phyloP scores from a whole-genome alignment of 1,140 invertebrate genomes.

The Dinoponera quadriceps region DNA sequence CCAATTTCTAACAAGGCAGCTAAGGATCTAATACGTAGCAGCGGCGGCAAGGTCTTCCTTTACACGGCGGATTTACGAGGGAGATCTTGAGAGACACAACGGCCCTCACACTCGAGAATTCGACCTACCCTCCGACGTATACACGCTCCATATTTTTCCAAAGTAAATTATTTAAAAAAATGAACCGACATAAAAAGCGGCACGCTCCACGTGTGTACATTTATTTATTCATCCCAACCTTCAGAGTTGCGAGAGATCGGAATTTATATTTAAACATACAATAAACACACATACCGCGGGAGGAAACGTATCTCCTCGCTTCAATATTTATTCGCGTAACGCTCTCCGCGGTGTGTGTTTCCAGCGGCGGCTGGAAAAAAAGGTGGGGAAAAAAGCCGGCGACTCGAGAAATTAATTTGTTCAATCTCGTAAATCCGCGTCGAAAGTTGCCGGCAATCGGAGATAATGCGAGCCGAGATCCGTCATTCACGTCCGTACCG shows the following conservation, averaged over 20 bases:
- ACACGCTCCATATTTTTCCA: not conserved
- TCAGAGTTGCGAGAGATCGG: too few relatives aligned
- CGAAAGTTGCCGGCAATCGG: conserved; percentile 14
- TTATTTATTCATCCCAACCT: too few relatives aligned
- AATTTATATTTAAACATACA: too few relatives aligned
- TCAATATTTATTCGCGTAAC: not conserved
- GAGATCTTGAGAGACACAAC: not conserved
- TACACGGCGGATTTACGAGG: not conserved
- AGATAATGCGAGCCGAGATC: not conserved
- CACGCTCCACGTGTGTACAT: too few relatives aligned
- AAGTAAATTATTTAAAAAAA: not conserved
- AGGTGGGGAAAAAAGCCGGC: too few relatives aligned
- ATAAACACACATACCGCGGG: too few relatives aligned
- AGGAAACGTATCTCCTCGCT: not conserved
- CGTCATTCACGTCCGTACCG: not conserved
- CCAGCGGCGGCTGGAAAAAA: too few relatives aligned
- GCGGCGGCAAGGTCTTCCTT: not conserved
- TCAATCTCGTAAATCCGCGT: not conserved
- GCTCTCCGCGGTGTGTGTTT: too few relatives aligned
- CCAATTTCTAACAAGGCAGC: conserved; percentile 52
- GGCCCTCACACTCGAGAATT: not conserved
- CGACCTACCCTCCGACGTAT: not conserved
- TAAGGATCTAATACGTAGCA: conserved; percentile 31
- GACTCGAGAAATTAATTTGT: not conserved
- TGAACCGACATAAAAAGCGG: too few relatives aligned